These are phyloP conservation scores for Oscheius sp. DNA, from an alignment of 1,140 invertebrate genomes.

Conservation along the genomic window DNA sequence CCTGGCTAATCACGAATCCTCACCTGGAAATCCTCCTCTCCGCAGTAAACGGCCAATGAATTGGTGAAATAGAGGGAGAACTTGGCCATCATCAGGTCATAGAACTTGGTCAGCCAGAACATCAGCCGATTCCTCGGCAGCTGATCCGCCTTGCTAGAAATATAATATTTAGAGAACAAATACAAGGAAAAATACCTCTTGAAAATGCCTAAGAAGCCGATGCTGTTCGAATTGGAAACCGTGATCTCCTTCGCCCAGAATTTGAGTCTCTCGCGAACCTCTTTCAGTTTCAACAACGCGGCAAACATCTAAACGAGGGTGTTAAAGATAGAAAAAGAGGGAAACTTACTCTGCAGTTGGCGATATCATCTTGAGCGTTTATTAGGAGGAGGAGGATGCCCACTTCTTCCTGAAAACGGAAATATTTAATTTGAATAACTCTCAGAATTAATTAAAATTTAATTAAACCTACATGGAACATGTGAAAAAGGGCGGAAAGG, in stretches of 20 bases:
- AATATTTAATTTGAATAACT: background rate
- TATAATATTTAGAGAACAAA: background rate
- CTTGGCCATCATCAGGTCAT: constrained; percentile 2
- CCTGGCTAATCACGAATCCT: too few relatives aligned
- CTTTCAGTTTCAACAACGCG: background rate
- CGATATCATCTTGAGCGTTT: background rate
- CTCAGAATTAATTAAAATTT: background rate
- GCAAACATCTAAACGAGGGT: background rate
- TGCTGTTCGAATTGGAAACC: background rate
- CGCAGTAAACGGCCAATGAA: background rate
- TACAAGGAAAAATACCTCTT: background rate
- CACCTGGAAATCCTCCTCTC: constrained; percentile 3
- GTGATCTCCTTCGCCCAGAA: background rate
- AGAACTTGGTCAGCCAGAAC: constrained; percentile 8
- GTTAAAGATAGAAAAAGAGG: too few relatives aligned
- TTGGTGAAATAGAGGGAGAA: constrained; percentile 10
- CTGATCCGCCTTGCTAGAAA: background rate
- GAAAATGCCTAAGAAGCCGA: background rate
- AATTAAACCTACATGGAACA: background rate
- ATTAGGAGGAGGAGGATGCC: background rate
- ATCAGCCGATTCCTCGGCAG: background rate
- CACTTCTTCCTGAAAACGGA: constrained; percentile 8
- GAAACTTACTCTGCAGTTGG: too few relatives aligned
- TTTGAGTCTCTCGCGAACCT: background rate
- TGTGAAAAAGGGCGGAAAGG: background rate